phyloP scores from a whole-genome alignment of 2,113 vertebrate genomes.

The Sisor rabdophorus region DNA sequence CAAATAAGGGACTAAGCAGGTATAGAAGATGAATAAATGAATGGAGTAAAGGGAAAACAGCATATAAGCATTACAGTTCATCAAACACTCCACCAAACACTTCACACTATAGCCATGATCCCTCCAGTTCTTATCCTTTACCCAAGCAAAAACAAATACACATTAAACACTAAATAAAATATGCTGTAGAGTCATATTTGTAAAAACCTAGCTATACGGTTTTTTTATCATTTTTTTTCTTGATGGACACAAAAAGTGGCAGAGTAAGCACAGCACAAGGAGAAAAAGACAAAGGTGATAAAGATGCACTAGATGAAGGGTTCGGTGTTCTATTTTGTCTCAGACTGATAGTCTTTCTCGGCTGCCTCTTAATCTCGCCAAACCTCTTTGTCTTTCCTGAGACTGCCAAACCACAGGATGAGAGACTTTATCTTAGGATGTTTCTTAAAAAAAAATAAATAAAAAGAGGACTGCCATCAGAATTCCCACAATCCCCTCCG shows the following conservation, averaged over 20 bases:
- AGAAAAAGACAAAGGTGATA: background rate
- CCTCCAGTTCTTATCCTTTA: too few relatives aligned
- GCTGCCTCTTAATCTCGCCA: slow-evolving; percentile 25
- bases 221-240: background rate
- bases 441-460: background rate
- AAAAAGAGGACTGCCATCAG: slow-evolving; percentile 1
- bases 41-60: too few relatives aligned
- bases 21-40: too few relatives aligned
- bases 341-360: slow-evolving; percentile 8
- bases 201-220: background rate
- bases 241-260: background rate
- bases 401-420: slow-evolving; percentile 19
- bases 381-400: slow-evolving; percentile 20
- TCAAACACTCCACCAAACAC: too few relatives aligned
- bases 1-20: too few relatives aligned
- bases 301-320: background rate
- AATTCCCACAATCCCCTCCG: slow-evolving; percentile 41
- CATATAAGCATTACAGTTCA: too few relatives aligned
- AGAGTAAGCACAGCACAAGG: background rate
- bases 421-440: slow-evolving; percentile 17
- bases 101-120: too few relatives aligned
- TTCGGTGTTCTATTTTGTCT: background rate
- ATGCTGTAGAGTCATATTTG: too few relatives aligned
- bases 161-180: too few relatives aligned
- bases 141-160: too few relatives aligned